phyloP scores from a whole-genome alignment of 2,888 invertebrate genomes.

The Oscheius myriophilus region DNA sequence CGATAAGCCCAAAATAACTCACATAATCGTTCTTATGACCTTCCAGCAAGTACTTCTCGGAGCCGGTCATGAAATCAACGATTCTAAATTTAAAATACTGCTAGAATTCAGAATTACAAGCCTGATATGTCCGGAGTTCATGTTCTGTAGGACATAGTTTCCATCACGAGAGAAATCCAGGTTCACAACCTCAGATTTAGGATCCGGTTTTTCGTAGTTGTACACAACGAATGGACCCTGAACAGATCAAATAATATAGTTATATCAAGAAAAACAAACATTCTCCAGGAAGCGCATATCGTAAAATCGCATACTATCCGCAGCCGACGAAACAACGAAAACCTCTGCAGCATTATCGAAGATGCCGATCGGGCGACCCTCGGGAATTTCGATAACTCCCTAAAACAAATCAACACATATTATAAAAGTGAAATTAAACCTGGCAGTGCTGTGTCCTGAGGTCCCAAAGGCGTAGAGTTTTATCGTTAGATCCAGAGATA shows the following conservation, averaged over 20 bases:
- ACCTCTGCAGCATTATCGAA: conserved; percentile 95
- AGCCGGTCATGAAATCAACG: conserved; percentile 50
- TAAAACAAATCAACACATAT: conserved; percentile 60
- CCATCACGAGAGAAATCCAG: conserved; percentile 46
- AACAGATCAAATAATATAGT: background rate
- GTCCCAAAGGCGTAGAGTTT: conserved; percentile 96
- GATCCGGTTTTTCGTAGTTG: conserved; percentile 78
- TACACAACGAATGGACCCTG: conserved; percentile 88
- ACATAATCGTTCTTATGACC: conserved; percentile 54
- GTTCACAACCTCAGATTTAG: conserved; percentile 42
- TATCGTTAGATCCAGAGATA: conserved; percentile 92
- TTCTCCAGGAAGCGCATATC: conserved; percentile 97
- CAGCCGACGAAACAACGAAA: conserved; percentile 86
- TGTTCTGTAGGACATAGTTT: conserved; percentile 89
- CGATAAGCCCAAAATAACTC: too few species aligned
- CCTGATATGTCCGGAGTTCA: conserved; percentile 83
- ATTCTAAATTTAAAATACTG: too few species aligned
- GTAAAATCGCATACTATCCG: conserved; percentile 89
- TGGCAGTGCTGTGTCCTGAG: conserved; percentile 91
- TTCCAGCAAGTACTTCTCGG: conserved; percentile 38
- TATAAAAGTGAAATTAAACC: conserved; percentile 17
- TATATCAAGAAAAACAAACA: conserved; percentile 72
- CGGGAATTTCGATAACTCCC: conserved; percentile 91
- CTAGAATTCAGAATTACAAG: conserved; percentile 2
- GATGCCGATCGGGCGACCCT: conserved; percentile 93